These are phyloP conservation scores for Anthoscopus minutus DNA, from an alignment of 2,113 vertebrate species.

Conservation along the genomic window DNA sequence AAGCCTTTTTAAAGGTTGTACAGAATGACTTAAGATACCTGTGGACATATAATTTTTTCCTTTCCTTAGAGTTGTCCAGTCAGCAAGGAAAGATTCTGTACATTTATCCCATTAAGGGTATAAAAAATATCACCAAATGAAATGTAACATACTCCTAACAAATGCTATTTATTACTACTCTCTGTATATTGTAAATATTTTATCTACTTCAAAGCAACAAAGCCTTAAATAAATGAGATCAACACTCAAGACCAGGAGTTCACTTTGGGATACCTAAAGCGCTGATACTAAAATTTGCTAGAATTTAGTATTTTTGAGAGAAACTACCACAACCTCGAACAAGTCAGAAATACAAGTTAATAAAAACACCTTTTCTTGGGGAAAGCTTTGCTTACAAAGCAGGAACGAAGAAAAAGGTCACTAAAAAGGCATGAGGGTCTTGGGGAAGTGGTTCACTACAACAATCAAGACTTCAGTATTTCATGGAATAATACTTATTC, in stretches of 20 bases:
- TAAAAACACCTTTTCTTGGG: neutral
- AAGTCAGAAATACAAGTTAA: neutral
- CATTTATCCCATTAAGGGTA: neutral
- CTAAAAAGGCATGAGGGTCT: neutral
- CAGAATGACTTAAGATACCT: neutral
- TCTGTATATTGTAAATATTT: neutral
- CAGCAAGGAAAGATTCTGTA: neutral
- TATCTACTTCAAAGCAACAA: neutral
- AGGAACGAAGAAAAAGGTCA: neutral
- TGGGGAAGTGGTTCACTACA: neutral
- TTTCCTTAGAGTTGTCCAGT: neutral
- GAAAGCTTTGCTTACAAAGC: neutral
- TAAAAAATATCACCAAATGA: neutral
- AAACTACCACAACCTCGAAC: neutral
- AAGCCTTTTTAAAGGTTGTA: neutral
- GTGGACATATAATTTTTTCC: rapidly evolving
- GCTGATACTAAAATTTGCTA: neutral
- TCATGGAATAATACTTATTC: neutral
- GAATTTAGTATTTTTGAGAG: neutral
- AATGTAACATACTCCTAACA: neutral
- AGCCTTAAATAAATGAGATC: neutral
- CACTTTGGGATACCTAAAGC: neutral
- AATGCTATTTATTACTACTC: neutral
- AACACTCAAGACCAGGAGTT: neutral
- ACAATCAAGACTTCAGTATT: neutral